Evolutionary conservation across 2,888 invertebrate genomes (phyloP), one percentile per base, ranked within the genome.

Genomic region (Cetonia aurata): DNA sequence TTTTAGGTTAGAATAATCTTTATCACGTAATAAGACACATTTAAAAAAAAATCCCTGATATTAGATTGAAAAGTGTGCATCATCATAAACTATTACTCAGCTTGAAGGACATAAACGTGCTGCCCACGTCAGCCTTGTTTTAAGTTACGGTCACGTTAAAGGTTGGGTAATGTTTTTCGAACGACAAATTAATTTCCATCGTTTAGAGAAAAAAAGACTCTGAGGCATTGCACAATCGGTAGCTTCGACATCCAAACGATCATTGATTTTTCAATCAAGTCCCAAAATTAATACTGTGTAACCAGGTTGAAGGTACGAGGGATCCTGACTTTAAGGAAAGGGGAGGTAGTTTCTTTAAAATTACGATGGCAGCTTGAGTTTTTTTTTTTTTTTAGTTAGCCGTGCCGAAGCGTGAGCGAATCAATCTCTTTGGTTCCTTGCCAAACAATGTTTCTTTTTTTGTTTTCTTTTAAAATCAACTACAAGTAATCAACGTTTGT

Each of bases 241-340:
- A 65, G 55, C 55, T 8, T 37, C 37, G 37, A 37, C 8, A 13
- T 37, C 10, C 33, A 60, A n/a, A 60, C 60, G 46, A 65, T 65
- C 62, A 65, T 65, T 65, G 62, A 65, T 65, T 65, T 65, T 65
- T 65, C 62, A 65, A 65, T 65, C 62, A 65, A 65, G 62, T 12
- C 19, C 50, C 50, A 65, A 50, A 65, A 65, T 65, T 65, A 65
- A 65, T 50, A 65, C 62, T 15, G 6, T 60, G 46, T 60, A 60
- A 46, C 60, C 46, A 25, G 50, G 52, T 15, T 19, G 62, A 12
- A 50, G 13, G 50, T 41, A 12, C 50, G 37, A 3, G 4, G 25
- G 25, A 33, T 65, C 37, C 62, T 33, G 50, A n/a, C 12, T 17
- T 37, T 6, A 10, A 12, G 4, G 17, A 57, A 31, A 55, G 8